Conservation (phyloP, 2,113 vertebrate genomes). For the Pelmatolapia mariae region DNA sequence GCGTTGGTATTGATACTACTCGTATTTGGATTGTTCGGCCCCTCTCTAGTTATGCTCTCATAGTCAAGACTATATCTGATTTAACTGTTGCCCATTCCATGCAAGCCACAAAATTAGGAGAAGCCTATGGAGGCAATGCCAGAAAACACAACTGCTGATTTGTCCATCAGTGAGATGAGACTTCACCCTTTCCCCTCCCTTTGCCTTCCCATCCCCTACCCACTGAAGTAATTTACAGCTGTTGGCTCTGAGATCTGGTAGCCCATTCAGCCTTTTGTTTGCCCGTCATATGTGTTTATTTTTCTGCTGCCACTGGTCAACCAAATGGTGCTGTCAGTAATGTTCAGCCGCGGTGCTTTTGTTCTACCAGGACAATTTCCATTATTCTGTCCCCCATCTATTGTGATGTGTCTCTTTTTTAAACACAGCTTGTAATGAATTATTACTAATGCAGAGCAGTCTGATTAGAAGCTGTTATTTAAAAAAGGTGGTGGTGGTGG, state of each 20-base stretch:
- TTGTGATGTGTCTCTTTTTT: conserved; percentile 11
- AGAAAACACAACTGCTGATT: not conserved
- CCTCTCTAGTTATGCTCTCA: not conserved
- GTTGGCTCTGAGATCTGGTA: conserved; percentile 38
- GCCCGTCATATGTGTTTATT: conserved; percentile 1
- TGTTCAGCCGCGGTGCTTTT: conserved; percentile 6
- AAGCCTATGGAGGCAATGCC: not conserved
- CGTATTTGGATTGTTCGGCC: not conserved
- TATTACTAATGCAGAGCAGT: not conserved
- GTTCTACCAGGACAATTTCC: conserved; percentile 8
- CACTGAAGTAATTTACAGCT: conserved; percentile 41
- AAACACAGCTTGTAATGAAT: conserved; percentile 11
- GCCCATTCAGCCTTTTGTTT: conserved; percentile 53
- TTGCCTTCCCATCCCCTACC: not conserved
- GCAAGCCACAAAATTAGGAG: not conserved
- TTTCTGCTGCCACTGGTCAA: conserved; percentile 7
- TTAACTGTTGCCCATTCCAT: not conserved
- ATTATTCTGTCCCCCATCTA: not conserved
- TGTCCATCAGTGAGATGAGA: not conserved
- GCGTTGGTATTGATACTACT: not conserved
- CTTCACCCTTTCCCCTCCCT: not conserved
- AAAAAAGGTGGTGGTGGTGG: not conserved
- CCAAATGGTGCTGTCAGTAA: conserved; percentile 60
- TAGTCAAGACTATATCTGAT: not conserved
- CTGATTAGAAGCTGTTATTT: not conserved